Base-by-base conservation (phyloP, 2,888 invertebrate species). In the Erynnis tages region DNA sequence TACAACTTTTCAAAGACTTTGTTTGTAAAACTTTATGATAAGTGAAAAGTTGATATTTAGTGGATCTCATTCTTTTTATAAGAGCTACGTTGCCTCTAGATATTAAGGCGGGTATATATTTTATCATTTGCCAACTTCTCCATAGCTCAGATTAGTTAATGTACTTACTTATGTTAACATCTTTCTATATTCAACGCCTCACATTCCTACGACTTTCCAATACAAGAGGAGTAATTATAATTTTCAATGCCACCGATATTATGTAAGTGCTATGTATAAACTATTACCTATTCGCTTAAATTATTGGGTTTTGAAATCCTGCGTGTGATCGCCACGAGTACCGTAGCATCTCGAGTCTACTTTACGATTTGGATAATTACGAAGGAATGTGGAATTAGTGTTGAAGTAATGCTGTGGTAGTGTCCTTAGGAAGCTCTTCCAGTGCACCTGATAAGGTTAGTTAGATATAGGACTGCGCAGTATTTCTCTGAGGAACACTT, bases 391-490 rank as follows among this genome's bases (percentile, higher is more conserved):
- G 29, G 32, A 41, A 30, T 34, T 49, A 56, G 47, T 54, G 74
- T 68, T 67, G 64, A 69, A 73, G n/a, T 52, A 41, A 35, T 44
- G 35, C 73, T 72, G 71, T 77, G 69, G 74, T 82, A 83, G 82
- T 75, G 67, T 76, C 68, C 66, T 71, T 83, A 81, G 79, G 66
- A 76, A 77, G 69, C 69, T 82, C 74, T 82, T 79, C 74, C 76
- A 76, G 66, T 65, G 76, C 77, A 76, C 73, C 60, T 70, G 73
- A 73, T 80, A 65, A 73, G 58, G 53, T 63, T 58, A 66, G 56
- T 62, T 67, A 69, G 61, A 55, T 69, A 69, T 60, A 64, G 37
- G 60, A 59, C 58, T 65, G 54, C 65, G 67, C 68, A 71, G 73
- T 71, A 70, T 66, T 72, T 73, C 58, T 63, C 56, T 60, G 69